Base-by-base conservation (phyloP, 2,888 invertebrate species). In the Anticlea derivata region DNA sequence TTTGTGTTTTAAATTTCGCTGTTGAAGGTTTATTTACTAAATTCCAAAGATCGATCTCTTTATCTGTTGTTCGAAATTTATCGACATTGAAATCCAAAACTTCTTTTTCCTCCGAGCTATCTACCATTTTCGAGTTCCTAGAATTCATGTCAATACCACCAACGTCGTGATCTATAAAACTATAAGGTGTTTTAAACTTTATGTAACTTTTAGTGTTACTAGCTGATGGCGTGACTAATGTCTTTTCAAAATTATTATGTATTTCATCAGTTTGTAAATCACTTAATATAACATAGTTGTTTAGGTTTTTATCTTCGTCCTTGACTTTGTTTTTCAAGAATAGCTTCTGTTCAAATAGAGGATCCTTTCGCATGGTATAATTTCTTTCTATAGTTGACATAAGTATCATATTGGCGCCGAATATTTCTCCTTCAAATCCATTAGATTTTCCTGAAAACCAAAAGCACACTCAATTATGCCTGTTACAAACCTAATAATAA, bases 391-490 rank as follows among this genome's bases (percentile, higher is more conserved):
- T 92, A 4, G 93, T 92, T 6, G 94, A 92, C 1, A 84, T 75
- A 30, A 94, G 69, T 24, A 94, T 86, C 77, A 94, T 91, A 66
- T 94, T 94, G 61, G 93, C 93, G 6, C 94, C 94, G 66, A 92
- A 92, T 58, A 94, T 87, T 72, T 93, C 92, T 2, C 94, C 94
- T 76, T 94, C 94, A 53, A 94, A 90, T 5, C 94, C 94, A 54
- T 93, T 94, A 53, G 93, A 92, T 24, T 89, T 74, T 29, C 94
- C 91, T 91, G 65, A 33, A 77, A 74, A 17, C 2, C 2, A 17
- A 3, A 17, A 3, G 17, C 2, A 17, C 2, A 17, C n/a, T 33
- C 5, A 10, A 39, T 11, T 20, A 13, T 2, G 2, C 17, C 17
- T 17, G n/a, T n/a, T n/a, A n/a, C n/a, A n/a, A n/a, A n/a, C n/a